Conservation (phyloP, 2,113 vertebrate genomes). For the Bungarus multicinctus region DNA sequence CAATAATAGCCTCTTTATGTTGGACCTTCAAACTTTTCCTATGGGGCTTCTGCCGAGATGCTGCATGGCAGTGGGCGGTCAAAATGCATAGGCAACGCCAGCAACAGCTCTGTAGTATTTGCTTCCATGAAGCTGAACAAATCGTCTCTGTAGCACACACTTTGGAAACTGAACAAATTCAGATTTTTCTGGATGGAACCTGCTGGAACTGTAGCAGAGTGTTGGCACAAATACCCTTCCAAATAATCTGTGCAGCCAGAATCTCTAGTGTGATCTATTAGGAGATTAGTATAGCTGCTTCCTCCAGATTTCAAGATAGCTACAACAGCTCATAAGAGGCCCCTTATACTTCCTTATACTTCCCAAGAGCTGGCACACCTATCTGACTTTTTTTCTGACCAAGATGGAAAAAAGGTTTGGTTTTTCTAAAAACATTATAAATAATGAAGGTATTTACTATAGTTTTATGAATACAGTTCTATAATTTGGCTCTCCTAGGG, state of each 20-base stretch:
- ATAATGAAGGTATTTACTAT: neutral
- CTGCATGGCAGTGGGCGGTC: constrained; percentile 48
- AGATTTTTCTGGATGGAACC: constrained; percentile 49
- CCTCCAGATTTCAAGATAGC: constrained; percentile 24
- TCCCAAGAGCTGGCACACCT: neutral
- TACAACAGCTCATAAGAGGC: constrained; percentile 35
- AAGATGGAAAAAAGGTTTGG: neutral
- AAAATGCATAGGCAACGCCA: constrained; percentile 49
- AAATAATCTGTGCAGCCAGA: constrained; percentile 45
- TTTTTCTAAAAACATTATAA: neutral
- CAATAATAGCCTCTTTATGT: constrained; percentile 49
- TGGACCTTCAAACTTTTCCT: constrained; percentile 37
- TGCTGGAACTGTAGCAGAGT: constrained; percentile 42
- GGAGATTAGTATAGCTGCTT: constrained; percentile 47
- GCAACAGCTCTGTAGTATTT: constrained; percentile 54
- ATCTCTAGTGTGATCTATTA: constrained; percentile 29
- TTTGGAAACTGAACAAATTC: constrained; percentile 29
- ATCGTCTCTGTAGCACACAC: constrained; percentile 42
- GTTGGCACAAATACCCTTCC: constrained; percentile 48
- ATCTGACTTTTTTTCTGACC: neutral
- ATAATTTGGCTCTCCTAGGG: neutral
- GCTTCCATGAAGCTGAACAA: constrained; percentile 44
- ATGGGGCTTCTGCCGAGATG: constrained; percentile 49
- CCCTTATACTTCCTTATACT: neutral
- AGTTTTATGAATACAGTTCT: constrained; percentile 4